These are phyloP conservation scores for Kryptopterus vitreolus DNA, from an alignment of 2,797 vertebrate genomes.

Conservation along the genomic window DNA sequence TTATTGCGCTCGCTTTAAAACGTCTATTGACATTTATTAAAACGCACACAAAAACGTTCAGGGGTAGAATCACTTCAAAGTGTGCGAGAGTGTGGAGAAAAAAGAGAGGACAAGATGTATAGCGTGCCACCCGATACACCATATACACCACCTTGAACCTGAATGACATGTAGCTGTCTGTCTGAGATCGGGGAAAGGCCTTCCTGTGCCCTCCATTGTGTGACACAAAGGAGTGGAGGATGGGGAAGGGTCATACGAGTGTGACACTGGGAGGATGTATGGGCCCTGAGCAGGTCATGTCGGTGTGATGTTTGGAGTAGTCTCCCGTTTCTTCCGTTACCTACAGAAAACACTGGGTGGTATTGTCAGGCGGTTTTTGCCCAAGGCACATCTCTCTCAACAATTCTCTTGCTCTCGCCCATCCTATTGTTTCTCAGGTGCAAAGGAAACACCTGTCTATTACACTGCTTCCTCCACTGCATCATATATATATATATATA, in stretches of 20 bases:
- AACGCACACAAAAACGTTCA: conserved; percentile 1
- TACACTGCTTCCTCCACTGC: conserved; percentile 45
- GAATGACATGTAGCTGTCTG: conserved; percentile 66
- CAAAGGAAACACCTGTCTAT: conserved; percentile 63
- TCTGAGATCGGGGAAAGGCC: conserved; percentile 57
- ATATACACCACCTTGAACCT: conserved; percentile 57
- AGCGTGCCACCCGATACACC: conserved; percentile 59
- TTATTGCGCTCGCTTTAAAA: neutral
- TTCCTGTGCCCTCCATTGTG: conserved; percentile 60
- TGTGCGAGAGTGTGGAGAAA: conserved; percentile 13
- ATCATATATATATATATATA: neutral
- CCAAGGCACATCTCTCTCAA: conserved; percentile 48
- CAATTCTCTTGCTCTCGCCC: conserved; percentile 49
- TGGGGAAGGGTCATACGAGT: conserved; percentile 57
- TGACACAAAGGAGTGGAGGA: conserved; percentile 62
- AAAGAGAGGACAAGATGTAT: neutral
- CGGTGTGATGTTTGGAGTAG: conserved; percentile 55
- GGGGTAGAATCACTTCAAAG: conserved; percentile 40
- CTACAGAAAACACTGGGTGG: conserved; percentile 56
- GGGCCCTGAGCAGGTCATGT: conserved; percentile 52
- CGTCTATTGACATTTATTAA: neutral
- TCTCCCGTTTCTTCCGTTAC: conserved; percentile 64
- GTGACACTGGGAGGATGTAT: conserved; percentile 56
- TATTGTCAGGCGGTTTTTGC: conserved; percentile 57
- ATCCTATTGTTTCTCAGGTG: conserved; percentile 59